Evolutionary conservation across 2,888 invertebrate genomes (phyloP).

Genomic region (Encarsia formosa): DNA sequence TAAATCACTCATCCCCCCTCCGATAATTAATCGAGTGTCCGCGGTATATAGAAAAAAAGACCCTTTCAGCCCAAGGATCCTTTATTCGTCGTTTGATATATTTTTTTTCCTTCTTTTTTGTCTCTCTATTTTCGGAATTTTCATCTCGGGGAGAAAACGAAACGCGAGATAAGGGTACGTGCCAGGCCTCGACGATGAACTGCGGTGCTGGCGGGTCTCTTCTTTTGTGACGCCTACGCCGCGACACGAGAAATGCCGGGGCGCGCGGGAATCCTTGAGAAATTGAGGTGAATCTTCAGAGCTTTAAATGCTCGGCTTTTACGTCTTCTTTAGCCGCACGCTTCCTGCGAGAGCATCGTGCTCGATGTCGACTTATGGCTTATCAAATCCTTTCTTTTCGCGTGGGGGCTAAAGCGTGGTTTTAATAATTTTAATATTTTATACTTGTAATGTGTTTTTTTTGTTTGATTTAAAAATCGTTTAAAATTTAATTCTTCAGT

Average conservation of each 20-base stretch:
- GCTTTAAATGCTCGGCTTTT: constrained; percentile 15
- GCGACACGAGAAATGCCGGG: not conserved
- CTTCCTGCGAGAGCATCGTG: not conserved
- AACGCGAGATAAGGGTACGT: constrained; percentile 33
- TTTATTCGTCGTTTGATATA: constrained; percentile 23
- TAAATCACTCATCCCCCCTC: not conserved
- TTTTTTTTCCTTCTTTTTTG: not conserved
- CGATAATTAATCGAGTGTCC: constrained; percentile 20
- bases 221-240: not conserved
- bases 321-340: not conserved
- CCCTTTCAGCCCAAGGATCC: not conserved
- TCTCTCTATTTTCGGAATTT: constrained; percentile 17
- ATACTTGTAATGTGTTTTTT: no score
- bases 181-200: constrained; percentile 29
- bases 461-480: no score
- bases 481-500: no score
- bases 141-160: constrained; percentile 29
- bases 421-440: no score
- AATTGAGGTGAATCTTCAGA: constrained; percentile 20
- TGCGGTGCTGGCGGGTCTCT: not conserved
- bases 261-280: constrained; percentile 17
- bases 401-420: no score
- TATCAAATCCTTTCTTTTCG: no score
- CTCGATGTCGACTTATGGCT: no score
- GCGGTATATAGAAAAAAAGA: not conserved